Percentiles rank a stretch among this genome's conserved stretches.
These are phyloP conservation scores for Anarrhichthys ocellatus DNA, from an alignment of 2,113 vertebrate species.

Conservation along the genomic window DNA sequence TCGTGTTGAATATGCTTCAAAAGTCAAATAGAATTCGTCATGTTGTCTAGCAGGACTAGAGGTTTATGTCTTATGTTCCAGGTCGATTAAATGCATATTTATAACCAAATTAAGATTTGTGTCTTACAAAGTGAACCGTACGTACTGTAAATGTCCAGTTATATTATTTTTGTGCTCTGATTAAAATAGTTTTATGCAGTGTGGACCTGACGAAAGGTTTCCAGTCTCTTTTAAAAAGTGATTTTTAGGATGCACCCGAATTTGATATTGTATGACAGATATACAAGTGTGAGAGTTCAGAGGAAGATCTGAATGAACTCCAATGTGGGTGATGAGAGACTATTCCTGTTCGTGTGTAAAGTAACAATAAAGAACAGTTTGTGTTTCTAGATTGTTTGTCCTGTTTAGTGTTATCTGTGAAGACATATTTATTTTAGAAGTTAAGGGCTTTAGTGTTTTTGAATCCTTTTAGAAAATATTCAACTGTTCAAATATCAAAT, in stretches of 20 bases:
- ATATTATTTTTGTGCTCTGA: slow-evolving; percentile 25
- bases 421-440: background rate
- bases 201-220: background rate
- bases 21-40: background rate
- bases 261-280: background rate
- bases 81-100: slow-evolving; percentile 45
- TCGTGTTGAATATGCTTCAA: slow-evolving; percentile 31
- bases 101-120: slow-evolving; percentile 48
- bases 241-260: background rate
- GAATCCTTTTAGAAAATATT: background rate
- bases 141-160: slow-evolving; percentile 51
- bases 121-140: slow-evolving; percentile 55
- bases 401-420: background rate
- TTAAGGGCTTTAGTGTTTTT: background rate
- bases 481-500: background rate
- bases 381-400: background rate
- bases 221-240: background rate
- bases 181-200: slow-evolving; percentile 18
- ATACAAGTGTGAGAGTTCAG: background rate
- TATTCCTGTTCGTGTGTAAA: background rate
- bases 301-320: background rate
- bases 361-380: background rate
- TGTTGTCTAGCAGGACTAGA: slow-evolving; percentile 81
- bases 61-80: slow-evolving; percentile 24
- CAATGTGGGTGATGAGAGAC: background rate